Base-by-base conservation (phyloP, 2,797 vertebrate genomes). In the Antennarius maculatus region DNA sequence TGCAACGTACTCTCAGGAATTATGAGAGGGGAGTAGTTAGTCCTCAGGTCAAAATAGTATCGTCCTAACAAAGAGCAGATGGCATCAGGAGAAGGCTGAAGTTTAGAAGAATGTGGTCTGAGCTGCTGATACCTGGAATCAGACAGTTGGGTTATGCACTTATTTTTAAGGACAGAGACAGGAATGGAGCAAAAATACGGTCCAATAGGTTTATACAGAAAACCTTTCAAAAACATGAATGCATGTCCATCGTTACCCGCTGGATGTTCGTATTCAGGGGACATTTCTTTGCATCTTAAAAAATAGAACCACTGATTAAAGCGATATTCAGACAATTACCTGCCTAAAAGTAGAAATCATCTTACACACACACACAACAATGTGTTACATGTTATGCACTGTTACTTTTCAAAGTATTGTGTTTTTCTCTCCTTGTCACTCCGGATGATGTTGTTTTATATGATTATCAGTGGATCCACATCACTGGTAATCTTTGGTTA, bases 41-140 rank as follows among this genome's bases (percentile, higher is more conserved):
- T 82, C 65, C 69, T 86, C 78, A 77, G 82, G 88, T 86, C 54
- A 74, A 59, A 74, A 69, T 29, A 69, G 73, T 74, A 76, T 85
- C 81, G 82, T 83, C 63, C 50, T 54, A 45, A 60, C 62, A 69
- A 12, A 37, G 47, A 60, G 16, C 50, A 56, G 70, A 54, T 15
- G 37, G 9, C 10, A 31, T 43, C 5, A 29, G 48, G 71, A n/a
- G 18, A 45, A 59, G 46, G 18, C 60, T 46, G 15, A 53, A 17
- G 54, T 54, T 29, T 51, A 55, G 47, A 28, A 59, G 43, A 15
- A 61, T 7, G 45, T 48, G 61, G 29, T 43, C 51, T 50, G 34
- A 51, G 27, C 49, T 29, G 49, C 58, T 74, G 54, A 48, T 54
- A 61, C 51, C 46, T 60, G 62, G 66, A 71, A 59, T 71, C 66